A percentile compares a stretch with the other conserved stretches of the same genome.
These are phyloP conservation scores for Hoplostethus mediterraneus DNA, from an alignment of 2,797 vertebrate genomes.

Conservation along the genomic window DNA sequence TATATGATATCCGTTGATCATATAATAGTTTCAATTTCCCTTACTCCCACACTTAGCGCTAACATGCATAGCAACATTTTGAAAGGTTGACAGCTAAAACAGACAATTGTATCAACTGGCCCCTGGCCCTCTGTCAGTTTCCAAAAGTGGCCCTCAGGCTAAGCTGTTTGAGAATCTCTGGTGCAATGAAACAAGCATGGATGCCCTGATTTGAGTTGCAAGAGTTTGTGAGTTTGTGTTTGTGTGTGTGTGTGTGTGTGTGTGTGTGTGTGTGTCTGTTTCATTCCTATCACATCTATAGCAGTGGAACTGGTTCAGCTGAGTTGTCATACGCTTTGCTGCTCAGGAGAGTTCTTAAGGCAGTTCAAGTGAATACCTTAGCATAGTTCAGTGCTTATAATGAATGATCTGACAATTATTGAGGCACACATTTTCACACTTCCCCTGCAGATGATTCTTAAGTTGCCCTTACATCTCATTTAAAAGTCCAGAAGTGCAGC, in stretches of 20 bases:
- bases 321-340: constrained; percentile 53
- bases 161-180: constrained; percentile 56
- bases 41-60: constrained; percentile 49
- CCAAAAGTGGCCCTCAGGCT: constrained; percentile 51
- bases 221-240: constrained; percentile 31
- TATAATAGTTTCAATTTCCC: constrained; percentile 16
- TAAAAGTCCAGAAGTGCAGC: constrained; percentile 52
- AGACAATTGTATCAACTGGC: constrained; percentile 69
- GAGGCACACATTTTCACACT: constrained; percentile 4
- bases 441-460: constrained; percentile 29
- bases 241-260: constrained; percentile 19
- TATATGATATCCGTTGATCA: constrained; percentile 20
- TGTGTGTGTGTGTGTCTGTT: constrained; percentile 28
- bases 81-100: constrained; percentile 70
- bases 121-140: constrained; percentile 65
- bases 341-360: constrained; percentile 35
- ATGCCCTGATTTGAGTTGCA: constrained; percentile 54
- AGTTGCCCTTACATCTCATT: constrained; percentile 69
- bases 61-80: constrained; percentile 62
- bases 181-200: constrained; percentile 51
- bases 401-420: constrained; percentile 70
- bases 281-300: constrained; percentile 21
- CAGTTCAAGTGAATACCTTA: constrained; percentile 55
- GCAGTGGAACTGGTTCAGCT: constrained; percentile 10
- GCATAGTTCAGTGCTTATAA: constrained; percentile 53